phyloP scores from a whole-genome alignment of 2,113 vertebrate genomes.

The Ibidorhyncha struthersii region DNA sequence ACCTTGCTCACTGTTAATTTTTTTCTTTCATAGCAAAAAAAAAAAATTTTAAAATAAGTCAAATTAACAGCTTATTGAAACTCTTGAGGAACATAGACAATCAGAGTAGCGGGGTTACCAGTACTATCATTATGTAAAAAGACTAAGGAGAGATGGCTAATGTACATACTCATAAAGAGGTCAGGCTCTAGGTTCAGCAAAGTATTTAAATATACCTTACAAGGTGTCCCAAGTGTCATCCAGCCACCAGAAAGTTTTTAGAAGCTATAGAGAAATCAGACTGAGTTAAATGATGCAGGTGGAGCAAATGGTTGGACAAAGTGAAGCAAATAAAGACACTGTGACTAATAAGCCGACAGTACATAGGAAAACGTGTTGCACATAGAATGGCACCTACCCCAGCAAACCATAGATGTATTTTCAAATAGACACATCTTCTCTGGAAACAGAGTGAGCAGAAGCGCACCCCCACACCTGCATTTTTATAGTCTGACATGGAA shows the following conservation, averaged over 20 bases:
- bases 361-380: accelerated
- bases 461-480: accelerated
- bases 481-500: not conserved
- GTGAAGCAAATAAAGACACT: not conserved
- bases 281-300: not conserved
- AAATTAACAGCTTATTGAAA: not conserved
- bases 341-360: not conserved
- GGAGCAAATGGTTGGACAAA: not conserved
- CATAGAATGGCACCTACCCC: not conserved
- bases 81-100: not conserved
- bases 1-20: not conserved
- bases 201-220: not conserved
- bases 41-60: not conserved
- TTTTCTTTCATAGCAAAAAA: not conserved
- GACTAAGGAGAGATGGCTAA: not conserved
- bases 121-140: not conserved
- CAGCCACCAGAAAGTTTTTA: not conserved
- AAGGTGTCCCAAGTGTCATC: not conserved
- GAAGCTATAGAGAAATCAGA: not conserved
- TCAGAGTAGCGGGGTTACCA: not conserved
- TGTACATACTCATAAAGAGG: not conserved
- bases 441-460: not conserved
- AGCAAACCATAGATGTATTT: not conserved
- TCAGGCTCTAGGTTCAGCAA: not conserved
- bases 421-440: not conserved